Evolutionary conservation across 30 jellyfish, hydroid and myxozoan genomes (phyloP), one percentile per base, ranked within the genome.

Genomic region (Calvadosia cruxmelitensis): DNA sequence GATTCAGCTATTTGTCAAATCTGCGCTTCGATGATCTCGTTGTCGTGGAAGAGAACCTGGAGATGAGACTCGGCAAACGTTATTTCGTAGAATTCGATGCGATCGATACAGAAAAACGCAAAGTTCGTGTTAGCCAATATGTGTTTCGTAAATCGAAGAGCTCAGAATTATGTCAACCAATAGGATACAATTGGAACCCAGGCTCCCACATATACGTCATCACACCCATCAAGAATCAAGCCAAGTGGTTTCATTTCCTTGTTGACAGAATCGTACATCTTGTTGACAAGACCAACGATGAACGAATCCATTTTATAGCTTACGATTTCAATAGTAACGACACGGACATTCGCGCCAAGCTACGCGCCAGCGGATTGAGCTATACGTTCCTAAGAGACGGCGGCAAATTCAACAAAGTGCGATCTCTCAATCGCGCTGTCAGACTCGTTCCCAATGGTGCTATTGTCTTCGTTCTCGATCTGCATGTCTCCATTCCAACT

Each of bases 51-150:
- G 94, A 91, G 69, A 91, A 91, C 71, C 13, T 31, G 33, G 99
- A 91, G 51, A 42, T 53, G 32, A 34, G 27, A 13, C 52, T 32
- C 13, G 93, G 93, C 25, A 91, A 83, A 64, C 75, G 99, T 26
- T 91, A 91, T 68, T 78, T 91, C 31, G 92, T 91, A 1, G 99
- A 91, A 76, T 53, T 91, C 13, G 99, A 91, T 33, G 68, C 82
- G 2, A 64, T 53, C 30, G 75, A 77, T 30, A 24, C 31, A 3
- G 35, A 12, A 2, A 69, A 70, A 29, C 77, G 79, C 24, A 64
- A 63, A 64, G n/a, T 62, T 3, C 85, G 99, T 27, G 68, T 83
- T n/a, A 77, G 95, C 66, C 93, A 79, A 31, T 91, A 78, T 78
- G 33, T 77, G 63, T 68, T 91, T 62, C 36, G 42, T 29, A 75